Percentiles rank a stretch among this genome's conserved stretches.
Evolutionary conservation across 2,888 invertebrate species (phyloP).

Genomic region (Stramonita haemastoma): DNA sequence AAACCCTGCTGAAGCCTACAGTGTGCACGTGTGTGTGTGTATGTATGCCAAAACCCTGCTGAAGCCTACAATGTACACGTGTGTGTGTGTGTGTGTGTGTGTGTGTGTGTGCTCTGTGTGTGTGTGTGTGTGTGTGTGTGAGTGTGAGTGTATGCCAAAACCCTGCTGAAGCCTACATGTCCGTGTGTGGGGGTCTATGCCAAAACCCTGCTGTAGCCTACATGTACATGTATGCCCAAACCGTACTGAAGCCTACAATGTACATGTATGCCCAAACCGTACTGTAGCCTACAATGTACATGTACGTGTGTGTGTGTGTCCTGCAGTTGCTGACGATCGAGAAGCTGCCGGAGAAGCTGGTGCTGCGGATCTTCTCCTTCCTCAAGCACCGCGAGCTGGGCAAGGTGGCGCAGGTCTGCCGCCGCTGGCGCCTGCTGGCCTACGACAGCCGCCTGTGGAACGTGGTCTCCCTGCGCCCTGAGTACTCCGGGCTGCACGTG

Average conservation of each 20-base stretch:
- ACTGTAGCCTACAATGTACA: too few species aligned
- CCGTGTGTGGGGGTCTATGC: too few species aligned
- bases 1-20: neutral
- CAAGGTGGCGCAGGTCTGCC: slow-evolving; percentile 92
- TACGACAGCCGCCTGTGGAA: slow-evolving; percentile 97
- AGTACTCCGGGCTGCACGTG: slow-evolving; percentile 95
- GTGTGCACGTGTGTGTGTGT: neutral
- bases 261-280: too few species aligned
- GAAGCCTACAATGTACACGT: too few species aligned
- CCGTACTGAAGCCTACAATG: too few species aligned
- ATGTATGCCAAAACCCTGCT: too few species aligned
- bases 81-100: slow-evolving; percentile 21
- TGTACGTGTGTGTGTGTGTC: slow-evolving; percentile 6
- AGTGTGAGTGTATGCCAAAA: neutral
- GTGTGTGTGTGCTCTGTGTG: slow-evolving; percentile 24
- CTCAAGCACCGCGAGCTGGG: slow-evolving; percentile 94
- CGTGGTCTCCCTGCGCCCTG: slow-evolving; percentile 95
- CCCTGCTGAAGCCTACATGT: too few species aligned
- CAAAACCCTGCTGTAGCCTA: too few species aligned
- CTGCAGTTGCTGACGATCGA: slow-evolving; percentile 66
- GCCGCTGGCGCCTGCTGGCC: slow-evolving; percentile 96
- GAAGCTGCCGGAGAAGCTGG: slow-evolving; percentile 96
- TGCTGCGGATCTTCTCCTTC: slow-evolving; percentile 95
- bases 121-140: slow-evolving; percentile 25
- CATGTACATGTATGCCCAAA: too few species aligned